Conservation (phyloP, 2,888 invertebrate genomes). For the Homarus gammarus region DNA sequence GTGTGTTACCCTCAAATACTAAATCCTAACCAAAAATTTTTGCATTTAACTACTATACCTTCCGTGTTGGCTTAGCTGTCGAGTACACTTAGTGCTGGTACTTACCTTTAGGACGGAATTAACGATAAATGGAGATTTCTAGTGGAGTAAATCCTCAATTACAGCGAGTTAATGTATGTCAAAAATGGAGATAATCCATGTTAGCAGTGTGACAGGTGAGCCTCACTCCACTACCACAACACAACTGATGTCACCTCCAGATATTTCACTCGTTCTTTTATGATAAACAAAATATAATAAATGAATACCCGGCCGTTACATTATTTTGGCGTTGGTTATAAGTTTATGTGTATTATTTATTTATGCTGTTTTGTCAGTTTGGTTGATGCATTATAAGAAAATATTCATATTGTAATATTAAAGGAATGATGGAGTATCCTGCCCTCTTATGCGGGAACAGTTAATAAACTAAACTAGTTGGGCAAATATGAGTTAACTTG, state of each 20-base stretch:
- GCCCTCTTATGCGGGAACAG: no score
- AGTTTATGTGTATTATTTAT: no score
- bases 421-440: not conserved
- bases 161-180: not conserved
- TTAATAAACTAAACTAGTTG: no score
- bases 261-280: not conserved
- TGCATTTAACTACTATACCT: no score
- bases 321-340: not conserved
- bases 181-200: not conserved
- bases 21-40: no score
- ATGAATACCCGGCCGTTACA: not conserved
- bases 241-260: conserved; percentile 17
- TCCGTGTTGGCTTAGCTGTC: not conserved
- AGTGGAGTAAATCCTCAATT: not conserved
- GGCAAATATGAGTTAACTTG: no score
- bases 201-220: not conserved
- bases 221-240: conserved; percentile 13
- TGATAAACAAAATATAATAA: not conserved
- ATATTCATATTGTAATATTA: not conserved
- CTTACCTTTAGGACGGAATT: conserved; percentile 40
- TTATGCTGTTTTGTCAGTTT: no score
- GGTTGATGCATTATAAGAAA: not conserved
- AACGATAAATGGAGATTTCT: not conserved
- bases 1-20: no score
- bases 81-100: not conserved